Percentiles rank a stretch among this genome's conserved stretches.
Conservation (phyloP, 2,797 vertebrate species). For the Lerista edwardsae region DNA sequence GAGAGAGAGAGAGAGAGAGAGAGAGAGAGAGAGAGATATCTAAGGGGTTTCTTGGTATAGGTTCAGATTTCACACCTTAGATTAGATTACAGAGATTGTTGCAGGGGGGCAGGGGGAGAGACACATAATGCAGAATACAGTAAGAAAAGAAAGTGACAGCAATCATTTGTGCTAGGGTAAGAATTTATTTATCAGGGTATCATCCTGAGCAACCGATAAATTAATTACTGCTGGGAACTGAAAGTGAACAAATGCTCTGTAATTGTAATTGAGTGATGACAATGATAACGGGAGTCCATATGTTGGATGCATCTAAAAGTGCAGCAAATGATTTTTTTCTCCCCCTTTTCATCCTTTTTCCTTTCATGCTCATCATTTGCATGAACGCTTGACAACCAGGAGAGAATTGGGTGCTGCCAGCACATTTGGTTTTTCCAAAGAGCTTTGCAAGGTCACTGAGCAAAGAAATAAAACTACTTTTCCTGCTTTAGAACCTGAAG, state of each 20-base stretch:
- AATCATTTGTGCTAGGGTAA: slow-evolving; percentile 63
- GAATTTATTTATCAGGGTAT: slow-evolving; percentile 76
- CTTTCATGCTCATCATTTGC: not conserved
- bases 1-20: too few relatives aligned
- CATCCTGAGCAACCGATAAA: slow-evolving; percentile 74
- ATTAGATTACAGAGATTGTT: slow-evolving; percentile 74
- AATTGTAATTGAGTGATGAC: slow-evolving; percentile 44
- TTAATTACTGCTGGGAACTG: slow-evolving; percentile 73
- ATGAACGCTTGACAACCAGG: slow-evolving; percentile 24
- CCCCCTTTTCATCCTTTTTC: not conserved
- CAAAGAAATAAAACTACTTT: slow-evolving; percentile 44
- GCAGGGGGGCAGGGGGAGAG: slow-evolving; percentile 66
- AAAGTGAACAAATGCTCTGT: slow-evolving; percentile 55
- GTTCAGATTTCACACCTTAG: slow-evolving; percentile 70
- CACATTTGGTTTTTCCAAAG: slow-evolving; percentile 3
- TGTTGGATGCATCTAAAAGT: slow-evolving; percentile 35
- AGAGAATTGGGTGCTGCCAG: slow-evolving; percentile 18
- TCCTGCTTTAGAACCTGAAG: slow-evolving; percentile 26
- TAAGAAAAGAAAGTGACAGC: slow-evolving; percentile 69
- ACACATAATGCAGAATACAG: slow-evolving; percentile 66
- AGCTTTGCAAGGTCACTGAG: slow-evolving; percentile 36
- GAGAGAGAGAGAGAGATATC: too few relatives aligned
- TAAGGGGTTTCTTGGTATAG: slow-evolving; percentile 59
- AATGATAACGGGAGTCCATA: slow-evolving; percentile 21
- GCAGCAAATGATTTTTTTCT: slow-evolving; percentile 29